Evolutionary conservation across 2,888 invertebrate genomes (phyloP).

Genomic region (Crepidodera aurea): DNA sequence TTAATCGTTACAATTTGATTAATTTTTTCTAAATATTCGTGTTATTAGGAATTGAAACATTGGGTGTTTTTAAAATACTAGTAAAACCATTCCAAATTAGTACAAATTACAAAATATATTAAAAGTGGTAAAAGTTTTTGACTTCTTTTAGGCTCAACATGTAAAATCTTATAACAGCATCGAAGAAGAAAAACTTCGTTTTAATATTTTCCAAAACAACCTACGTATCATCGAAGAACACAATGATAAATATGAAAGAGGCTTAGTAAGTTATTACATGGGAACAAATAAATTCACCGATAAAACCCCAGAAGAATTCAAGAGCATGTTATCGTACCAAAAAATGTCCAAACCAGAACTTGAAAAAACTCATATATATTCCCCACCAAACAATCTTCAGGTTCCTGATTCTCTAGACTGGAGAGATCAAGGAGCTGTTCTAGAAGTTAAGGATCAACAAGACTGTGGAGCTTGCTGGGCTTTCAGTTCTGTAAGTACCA

Average conservation of each 20-base stretch:
- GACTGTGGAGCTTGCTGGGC: constrained; percentile 1
- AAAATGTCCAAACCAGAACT: background rate
- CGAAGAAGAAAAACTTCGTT: constrained; percentile 34
- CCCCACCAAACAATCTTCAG: background rate
- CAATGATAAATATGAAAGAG: constrained; percentile 34
- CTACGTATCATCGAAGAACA: constrained; percentile 32
- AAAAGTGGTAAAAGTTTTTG: too few relatives aligned
- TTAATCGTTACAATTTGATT: too few relatives aligned
- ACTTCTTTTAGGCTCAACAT: background rate
- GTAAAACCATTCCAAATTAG: too few relatives aligned
- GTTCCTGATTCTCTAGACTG: background rate
- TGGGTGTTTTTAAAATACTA: too few relatives aligned
- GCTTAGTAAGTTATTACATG: constrained; percentile 29
- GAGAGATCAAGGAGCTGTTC: background rate
- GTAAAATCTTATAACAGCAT: constrained; percentile 24
- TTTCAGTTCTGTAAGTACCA: constrained; percentile 2
- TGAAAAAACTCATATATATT: background rate
- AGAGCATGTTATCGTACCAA: background rate
- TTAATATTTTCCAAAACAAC: constrained; percentile 34
- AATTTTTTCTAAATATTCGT: too few relatives aligned
- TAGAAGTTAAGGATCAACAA: constrained; percentile 5
- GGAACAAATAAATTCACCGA: constrained; percentile 36
- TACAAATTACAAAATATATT: too few relatives aligned
- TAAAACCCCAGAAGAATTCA: constrained; percentile 35
- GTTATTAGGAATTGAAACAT: too few relatives aligned